A percentile compares a stretch with the other conserved stretches of the same genome.
Conservation (phyloP, 2,113 vertebrate genomes). For the Dromiciops gliroides region DNA sequence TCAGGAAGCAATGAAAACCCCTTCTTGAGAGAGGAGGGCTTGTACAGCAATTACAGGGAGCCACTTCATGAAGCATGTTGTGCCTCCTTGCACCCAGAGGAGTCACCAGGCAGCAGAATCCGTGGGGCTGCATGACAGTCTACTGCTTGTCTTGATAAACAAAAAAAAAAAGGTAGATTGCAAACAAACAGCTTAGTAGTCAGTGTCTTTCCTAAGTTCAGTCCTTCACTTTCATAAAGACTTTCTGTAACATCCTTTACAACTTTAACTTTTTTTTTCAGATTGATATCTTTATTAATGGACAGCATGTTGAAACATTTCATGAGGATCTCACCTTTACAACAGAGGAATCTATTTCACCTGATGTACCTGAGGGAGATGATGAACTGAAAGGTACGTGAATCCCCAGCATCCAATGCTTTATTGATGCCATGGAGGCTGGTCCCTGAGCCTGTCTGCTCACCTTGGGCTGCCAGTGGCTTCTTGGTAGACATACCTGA, state of each 20-base stretch:
- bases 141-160: constrained; percentile 20
- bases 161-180: constrained; percentile 16
- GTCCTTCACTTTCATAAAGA: constrained; percentile 16
- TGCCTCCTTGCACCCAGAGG: neutral
- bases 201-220: neutral
- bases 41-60: neutral
- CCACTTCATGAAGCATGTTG: neutral
- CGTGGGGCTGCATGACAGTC: neutral
- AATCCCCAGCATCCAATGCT: neutral
- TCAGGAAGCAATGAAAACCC: constrained; percentile 35
- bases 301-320: constrained; percentile 84
- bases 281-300: constrained; percentile 85
- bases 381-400: constrained; percentile 81
- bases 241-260: constrained; percentile 10
- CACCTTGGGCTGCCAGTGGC: constrained; percentile 1
- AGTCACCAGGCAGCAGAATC: neutral
- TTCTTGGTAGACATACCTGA: neutral
- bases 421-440: constrained; percentile 40
- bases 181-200: neutral
- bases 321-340: constrained; percentile 79
- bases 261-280: constrained; percentile 69
- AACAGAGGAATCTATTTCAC: constrained; percentile 69
- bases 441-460: constrained; percentile 8
- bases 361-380: constrained; percentile 58
- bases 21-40: neutral